These are phyloP conservation scores for Pituophis catenifer DNA, from an alignment of 2,113 vertebrate species.

Conservation along the genomic window DNA sequence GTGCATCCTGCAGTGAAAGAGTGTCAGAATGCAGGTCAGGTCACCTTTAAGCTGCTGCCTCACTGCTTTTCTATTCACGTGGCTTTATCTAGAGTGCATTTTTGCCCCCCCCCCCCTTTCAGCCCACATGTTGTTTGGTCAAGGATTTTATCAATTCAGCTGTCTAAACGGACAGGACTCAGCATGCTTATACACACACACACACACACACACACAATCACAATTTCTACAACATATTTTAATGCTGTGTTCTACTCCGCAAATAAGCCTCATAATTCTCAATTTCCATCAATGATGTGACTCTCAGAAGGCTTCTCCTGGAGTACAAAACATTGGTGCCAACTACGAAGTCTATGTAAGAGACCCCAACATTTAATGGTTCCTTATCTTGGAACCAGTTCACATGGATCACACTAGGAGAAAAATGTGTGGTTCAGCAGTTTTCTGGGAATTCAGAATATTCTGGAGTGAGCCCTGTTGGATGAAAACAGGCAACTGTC, in stretches of 20 bases:
- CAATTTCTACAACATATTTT: neutral
- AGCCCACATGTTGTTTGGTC: too few relatives aligned
- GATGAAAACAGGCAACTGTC: neutral
- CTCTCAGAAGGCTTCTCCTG: constrained; percentile 62
- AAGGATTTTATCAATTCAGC: accelerated
- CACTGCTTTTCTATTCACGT: neutral
- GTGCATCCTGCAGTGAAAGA: neutral
- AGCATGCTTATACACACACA: neutral
- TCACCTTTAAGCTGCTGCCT: accelerated
- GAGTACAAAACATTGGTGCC: constrained; percentile 59
- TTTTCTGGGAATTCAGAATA: constrained; percentile 65
- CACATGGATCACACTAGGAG: constrained; percentile 53
- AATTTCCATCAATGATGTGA: constrained; percentile 16
- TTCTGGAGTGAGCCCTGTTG: constrained; percentile 57
- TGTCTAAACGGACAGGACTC: accelerated
- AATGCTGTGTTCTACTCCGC: constrained; percentile 43
- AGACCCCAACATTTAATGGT: constrained; percentile 17
- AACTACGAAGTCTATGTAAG: constrained; percentile 54
- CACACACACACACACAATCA: too few relatives aligned
- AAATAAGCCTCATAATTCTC: constrained; percentile 5
- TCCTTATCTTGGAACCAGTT: constrained; percentile 57
- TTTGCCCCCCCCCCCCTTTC: neutral
- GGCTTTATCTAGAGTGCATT: accelerated
- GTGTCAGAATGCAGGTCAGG: neutral
- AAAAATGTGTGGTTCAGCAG: constrained; percentile 61